These are phyloP conservation scores for Imbricaverruca yamaguchii DNA, from an alignment of 2,888 invertebrate species.

Conservation along the genomic window DNA sequence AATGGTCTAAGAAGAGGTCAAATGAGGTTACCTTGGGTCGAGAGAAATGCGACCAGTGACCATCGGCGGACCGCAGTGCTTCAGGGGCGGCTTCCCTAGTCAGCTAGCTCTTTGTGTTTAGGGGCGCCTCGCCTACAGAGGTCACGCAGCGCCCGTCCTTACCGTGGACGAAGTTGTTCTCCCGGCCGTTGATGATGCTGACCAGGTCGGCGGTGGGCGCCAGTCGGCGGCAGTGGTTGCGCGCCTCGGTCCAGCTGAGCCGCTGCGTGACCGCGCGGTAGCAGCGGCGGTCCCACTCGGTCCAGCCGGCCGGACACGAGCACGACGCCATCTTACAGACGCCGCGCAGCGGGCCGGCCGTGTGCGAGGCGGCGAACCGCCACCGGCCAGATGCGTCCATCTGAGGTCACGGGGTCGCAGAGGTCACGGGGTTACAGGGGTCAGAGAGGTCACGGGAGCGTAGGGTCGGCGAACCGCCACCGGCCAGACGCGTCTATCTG, in stretches of 20 bases:
- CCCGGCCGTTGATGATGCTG: slow-evolving; percentile 19
- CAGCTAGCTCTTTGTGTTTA: too few relatives aligned
- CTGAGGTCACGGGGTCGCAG: background rate
- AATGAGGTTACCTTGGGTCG: too few relatives aligned
- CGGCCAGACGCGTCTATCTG: too few relatives aligned
- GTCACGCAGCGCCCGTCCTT: too few relatives aligned
- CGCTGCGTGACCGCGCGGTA: slow-evolving; percentile 24
- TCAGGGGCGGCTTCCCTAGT: too few relatives aligned
- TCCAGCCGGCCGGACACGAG: slow-evolving; percentile 26
- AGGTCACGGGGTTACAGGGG: too few relatives aligned
- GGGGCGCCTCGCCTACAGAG: too few relatives aligned
- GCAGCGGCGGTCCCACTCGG: slow-evolving; percentile 25
- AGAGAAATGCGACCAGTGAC: too few relatives aligned
- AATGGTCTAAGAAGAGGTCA: too few relatives aligned
- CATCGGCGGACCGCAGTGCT: too few relatives aligned
- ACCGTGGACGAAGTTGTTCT: slow-evolving; percentile 19
- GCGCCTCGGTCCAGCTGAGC: slow-evolving; percentile 24
- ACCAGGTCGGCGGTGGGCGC: slow-evolving; percentile 2
- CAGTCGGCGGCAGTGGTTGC: slow-evolving; percentile 22
- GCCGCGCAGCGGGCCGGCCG: background rate
- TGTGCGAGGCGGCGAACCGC: slow-evolving; percentile 1
- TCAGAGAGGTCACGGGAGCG: too few relatives aligned
- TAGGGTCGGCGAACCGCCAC: too few relatives aligned
- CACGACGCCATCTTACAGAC: background rate
- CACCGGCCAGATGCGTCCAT: background rate